Base-by-base conservation (phyloP, 2,113 vertebrate species). In the Protobothrops flavoviridis region DNA sequence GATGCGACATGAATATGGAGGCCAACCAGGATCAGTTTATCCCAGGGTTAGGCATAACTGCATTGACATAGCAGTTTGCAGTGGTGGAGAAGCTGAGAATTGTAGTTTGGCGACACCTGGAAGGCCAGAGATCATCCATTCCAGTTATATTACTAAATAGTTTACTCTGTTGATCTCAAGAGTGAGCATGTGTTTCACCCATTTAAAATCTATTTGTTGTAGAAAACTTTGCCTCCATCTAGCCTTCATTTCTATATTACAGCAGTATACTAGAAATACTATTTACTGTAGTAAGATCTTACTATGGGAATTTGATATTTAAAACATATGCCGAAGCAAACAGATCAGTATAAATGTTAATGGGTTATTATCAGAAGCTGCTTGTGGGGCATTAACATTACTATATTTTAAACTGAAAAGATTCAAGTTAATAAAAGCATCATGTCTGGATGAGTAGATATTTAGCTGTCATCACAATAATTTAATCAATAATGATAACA, bases 271-370 rank as follows among this genome's bases (percentile, higher is more conserved):
- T 61, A 26, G 24, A 61, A 61, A 61, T 26, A 26, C 24, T 3
- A 61, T 26, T 24, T 26, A 61, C 24, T 81, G 64, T 50, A 85
- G 33, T 50, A 0, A 12, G 4, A 92, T 23, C 20, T 91, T 39
- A 94, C 29, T n/a, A 88, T 87, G 57, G 87, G 26, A 11, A 2
- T 85, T 5, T 59, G n/a, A 89, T 91, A 87, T 91, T 90, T 93
- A 92, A 91, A 24, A 9, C 12, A 88, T 56, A 90, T 59, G 52
- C 81, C 6, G 29, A 13, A 15, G n/a, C 4, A 43, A 55, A 15
- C 52, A 61, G 11, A 20, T 5, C 48, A 91, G 33, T 24, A 39
- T 50, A 85, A 91, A n/a, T 26, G 11, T 24, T 52, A n/a, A 4
- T 74, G 0, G 53, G 29, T 3, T n/a, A 91, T 53, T 93, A 90